phyloP scores from a whole-genome alignment of 2,888 invertebrate species.

The Epicampocera succincta region DNA sequence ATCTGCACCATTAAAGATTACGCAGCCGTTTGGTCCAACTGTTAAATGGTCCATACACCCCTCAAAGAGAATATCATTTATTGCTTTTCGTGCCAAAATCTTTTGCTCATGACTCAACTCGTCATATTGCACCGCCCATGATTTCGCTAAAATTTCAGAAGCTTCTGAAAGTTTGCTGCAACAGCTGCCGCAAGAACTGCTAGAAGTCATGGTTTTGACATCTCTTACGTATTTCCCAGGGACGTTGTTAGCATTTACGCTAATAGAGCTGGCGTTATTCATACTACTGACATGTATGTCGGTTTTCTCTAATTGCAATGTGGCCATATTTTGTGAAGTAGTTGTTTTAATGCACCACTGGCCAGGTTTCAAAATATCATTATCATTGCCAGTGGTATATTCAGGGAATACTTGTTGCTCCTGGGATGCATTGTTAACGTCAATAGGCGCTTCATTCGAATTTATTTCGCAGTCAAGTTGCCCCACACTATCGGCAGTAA shows the following conservation, averaged over 20 bases:
- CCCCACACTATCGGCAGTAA: not conserved
- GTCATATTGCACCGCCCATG: constrained; percentile 78
- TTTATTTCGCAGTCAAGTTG: constrained; percentile 9
- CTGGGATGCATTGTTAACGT: constrained; percentile 14
- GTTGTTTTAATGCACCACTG: constrained; percentile 49
- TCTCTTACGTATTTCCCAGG: constrained; percentile 51
- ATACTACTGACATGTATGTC: not conserved
- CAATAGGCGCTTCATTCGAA: not conserved
- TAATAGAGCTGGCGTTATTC: not conserved
- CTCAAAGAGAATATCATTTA: constrained; percentile 77
- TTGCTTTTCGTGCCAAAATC: constrained; percentile 77
- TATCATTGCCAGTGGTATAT: constrained; percentile 21
- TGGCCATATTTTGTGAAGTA: constrained; percentile 6
- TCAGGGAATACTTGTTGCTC: constrained; percentile 31
- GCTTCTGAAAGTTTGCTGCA: constrained; percentile 72
- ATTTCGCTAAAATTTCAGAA: constrained; percentile 76
- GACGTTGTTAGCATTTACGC: not conserved
- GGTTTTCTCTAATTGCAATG: constrained; percentile 9
- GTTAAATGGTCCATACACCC: constrained; percentile 77
- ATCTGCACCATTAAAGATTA: constrained; percentile 10
- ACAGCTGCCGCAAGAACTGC: not conserved
- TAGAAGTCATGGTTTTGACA: constrained; percentile 61
- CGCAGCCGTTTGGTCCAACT: constrained; percentile 47
- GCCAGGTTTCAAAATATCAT: not conserved
- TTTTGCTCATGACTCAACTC: constrained; percentile 76